phyloP scores from a whole-genome alignment of 2,113 vertebrate genomes.

The Malaclemys terrapin region DNA sequence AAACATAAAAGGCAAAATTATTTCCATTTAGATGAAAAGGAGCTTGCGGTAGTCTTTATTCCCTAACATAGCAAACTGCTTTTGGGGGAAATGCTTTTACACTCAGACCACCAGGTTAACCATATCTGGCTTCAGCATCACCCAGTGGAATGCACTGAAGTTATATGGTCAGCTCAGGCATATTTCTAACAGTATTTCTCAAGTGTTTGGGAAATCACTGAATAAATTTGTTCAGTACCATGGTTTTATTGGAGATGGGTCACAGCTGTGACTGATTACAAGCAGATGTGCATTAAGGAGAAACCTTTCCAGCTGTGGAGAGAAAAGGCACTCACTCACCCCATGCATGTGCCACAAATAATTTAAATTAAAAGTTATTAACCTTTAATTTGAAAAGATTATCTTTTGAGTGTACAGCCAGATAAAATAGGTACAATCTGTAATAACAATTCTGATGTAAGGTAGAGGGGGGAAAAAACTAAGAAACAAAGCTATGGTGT shows the following conservation, averaged over 20 bases:
- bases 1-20: rapidly evolving
- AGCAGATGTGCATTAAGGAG: background rate
- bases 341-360: background rate
- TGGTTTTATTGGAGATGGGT: background rate
- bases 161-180: background rate
- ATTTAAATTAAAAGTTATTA: background rate
- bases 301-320: background rate
- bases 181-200: background rate
- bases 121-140: background rate
- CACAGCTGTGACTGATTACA: background rate
- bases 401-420: background rate
- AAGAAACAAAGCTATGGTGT: background rate
- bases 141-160: rapidly evolving
- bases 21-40: background rate
- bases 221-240: rapidly evolving
- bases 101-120: rapidly evolving
- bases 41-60: conserved; percentile 2
- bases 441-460: background rate
- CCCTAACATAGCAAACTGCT: background rate
- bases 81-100: background rate
- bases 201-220: rapidly evolving
- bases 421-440: background rate
- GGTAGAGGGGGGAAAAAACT: too few relatives aligned
- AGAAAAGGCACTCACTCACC: background rate
- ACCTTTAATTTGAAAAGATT: background rate